These are phyloP conservation scores for Bradypodion pumilum DNA, from an alignment of 2,797 vertebrate genomes.

Conservation along the genomic window DNA sequence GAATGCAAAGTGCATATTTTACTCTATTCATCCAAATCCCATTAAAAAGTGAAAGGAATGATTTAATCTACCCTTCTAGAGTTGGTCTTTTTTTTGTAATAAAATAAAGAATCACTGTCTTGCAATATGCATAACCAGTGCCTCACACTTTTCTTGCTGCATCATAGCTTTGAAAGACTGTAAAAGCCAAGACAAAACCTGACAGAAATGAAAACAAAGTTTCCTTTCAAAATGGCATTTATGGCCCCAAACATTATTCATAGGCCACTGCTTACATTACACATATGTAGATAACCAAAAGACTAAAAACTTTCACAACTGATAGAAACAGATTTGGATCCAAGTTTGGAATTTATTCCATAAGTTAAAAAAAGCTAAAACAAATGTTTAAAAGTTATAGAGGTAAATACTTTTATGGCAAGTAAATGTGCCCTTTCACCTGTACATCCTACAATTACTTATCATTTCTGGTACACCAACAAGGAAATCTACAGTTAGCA, in stretches of 20 bases:
- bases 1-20: constrained; percentile 91
- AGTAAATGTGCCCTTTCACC: neutral
- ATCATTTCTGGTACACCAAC: neutral
- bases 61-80: constrained; percentile 88
- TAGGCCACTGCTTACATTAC: constrained; percentile 49
- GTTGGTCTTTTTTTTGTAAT: constrained; percentile 88
- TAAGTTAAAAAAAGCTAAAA: constrained; percentile 13
- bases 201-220: constrained; percentile 78
- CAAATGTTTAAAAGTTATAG: constrained; percentile 17
- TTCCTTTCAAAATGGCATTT: constrained; percentile 70
- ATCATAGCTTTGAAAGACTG: constrained; percentile 75
- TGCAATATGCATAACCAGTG: constrained; percentile 84
- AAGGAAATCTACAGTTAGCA: constrained; percentile 5
- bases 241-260: constrained; percentile 59
- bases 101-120: constrained; percentile 87
- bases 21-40: constrained; percentile 91
- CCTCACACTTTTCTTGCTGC: constrained; percentile 73
- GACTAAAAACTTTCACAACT: constrained; percentile 64
- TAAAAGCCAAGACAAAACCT: constrained; percentile 77
- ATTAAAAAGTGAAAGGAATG: constrained; percentile 90
- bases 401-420: constrained; percentile 9
- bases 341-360: constrained; percentile 38
- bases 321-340: constrained; percentile 55
- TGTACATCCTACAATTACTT: fast-evolving
- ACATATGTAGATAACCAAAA: constrained; percentile 45